Conservation (phyloP, 2,113 vertebrate species). For the Macaca mulatta region DNA sequence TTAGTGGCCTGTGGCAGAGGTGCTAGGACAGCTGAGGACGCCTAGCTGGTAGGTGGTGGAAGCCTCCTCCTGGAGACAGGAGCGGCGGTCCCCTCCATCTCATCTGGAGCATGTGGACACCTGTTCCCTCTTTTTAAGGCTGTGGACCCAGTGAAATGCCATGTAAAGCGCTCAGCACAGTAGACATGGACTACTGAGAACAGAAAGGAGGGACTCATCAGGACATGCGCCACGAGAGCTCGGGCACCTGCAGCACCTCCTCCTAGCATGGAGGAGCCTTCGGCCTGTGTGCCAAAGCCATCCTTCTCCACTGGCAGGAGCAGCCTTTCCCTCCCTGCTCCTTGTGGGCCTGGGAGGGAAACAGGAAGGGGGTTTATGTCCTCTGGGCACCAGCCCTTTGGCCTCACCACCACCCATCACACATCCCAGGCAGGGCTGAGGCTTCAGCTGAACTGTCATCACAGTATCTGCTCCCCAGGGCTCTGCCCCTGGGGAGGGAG, state of each 20-base stretch:
- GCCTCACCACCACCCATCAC: too few species aligned
- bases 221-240: background rate
- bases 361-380: accelerated
- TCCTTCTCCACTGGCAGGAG: background rate
- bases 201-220: background rate
- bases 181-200: background rate
- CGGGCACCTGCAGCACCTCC: too few species aligned
- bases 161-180: background rate
- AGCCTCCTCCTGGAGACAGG: background rate
- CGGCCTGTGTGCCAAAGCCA: too few species aligned
- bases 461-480: background rate
- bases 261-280: background rate
- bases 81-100: background rate
- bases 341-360: too few species aligned
- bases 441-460: background rate
- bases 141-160: background rate
- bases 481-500: background rate
- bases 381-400: background rate
- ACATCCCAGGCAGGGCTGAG: accelerated
- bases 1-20: too few species aligned
- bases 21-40: background rate
- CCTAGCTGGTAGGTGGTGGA: background rate
- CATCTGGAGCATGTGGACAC: too few species aligned
- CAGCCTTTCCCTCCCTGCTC: background rate
- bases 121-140: background rate